Conservation (phyloP, 2,113 vertebrate genomes). For the Eurystomus gularis region DNA sequence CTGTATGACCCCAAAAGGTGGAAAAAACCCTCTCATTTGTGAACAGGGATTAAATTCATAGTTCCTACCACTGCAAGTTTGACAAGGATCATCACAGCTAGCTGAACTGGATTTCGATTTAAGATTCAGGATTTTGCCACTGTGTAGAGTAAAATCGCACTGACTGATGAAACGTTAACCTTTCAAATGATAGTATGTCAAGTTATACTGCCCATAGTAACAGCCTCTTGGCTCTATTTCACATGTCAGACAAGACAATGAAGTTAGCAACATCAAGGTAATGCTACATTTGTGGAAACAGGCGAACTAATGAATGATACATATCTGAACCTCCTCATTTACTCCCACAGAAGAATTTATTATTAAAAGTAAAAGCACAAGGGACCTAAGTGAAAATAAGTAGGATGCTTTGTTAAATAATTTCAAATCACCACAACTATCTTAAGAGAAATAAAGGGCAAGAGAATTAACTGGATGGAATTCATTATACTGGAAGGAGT, state of each 20-base stretch:
- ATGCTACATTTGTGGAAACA: background rate
- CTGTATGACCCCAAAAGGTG: background rate
- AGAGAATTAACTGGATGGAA: conserved; percentile 1
- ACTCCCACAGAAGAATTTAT: background rate
- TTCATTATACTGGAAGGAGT: conserved; percentile 21
- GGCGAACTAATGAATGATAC: background rate
- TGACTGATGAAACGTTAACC: background rate
- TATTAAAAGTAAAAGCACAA: background rate
- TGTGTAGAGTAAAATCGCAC: background rate
- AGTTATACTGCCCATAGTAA: background rate
- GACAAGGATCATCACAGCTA: background rate
- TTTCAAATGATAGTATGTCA: background rate
- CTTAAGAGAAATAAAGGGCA: background rate
- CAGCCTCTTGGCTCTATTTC: background rate
- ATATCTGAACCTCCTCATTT: background rate
- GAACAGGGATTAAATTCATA: background rate
- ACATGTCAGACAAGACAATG: background rate
- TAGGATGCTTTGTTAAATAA: background rate
- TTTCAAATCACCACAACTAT: background rate
- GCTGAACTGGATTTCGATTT: background rate
- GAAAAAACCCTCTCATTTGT: background rate
- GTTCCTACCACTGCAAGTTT: background rate
- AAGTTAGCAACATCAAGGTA: background rate
- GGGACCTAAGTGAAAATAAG: background rate
- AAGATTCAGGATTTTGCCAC: background rate